Evolutionary conservation across 2,113 vertebrate species (phyloP).

Genomic region (Elgaria multicarinata): DNA sequence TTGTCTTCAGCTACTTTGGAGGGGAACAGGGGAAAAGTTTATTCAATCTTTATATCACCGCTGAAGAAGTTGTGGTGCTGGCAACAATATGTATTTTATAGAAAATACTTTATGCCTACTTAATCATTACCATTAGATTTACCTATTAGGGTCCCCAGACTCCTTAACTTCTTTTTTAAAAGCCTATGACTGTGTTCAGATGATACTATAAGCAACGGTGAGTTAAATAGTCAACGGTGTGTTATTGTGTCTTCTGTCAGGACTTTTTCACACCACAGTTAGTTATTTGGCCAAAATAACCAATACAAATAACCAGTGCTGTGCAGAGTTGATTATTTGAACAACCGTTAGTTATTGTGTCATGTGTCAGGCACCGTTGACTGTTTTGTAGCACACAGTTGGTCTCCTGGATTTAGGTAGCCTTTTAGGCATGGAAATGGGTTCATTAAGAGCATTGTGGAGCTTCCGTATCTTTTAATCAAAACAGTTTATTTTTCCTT

Average conservation of each 20-base stretch:
- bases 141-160: too few relatives aligned
- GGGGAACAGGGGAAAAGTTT: not conserved
- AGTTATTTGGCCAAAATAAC: too few relatives aligned
- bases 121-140: not conserved
- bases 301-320: too few relatives aligned
- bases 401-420: not conserved
- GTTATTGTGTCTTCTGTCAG: too few relatives aligned
- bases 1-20: slow-evolving; percentile 41
- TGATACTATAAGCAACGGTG: too few relatives aligned
- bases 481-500: not conserved
- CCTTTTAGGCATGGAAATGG: not conserved
- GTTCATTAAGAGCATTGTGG: not conserved
- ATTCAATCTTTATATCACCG: not conserved
- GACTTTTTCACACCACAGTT: too few relatives aligned
- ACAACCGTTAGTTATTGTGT: too few relatives aligned
- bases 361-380: too few relatives aligned
- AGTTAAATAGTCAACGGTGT: too few relatives aligned
- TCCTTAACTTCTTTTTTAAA: not conserved
- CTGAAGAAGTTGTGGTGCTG: not conserved
- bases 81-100: not conserved
- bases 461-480: not conserved
- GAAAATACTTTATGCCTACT: not conserved
- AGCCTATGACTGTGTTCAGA: too few relatives aligned
- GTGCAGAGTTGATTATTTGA: too few relatives aligned
- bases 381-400: too few relatives aligned